Evolutionary conservation across 2,113 vertebrate genomes (phyloP), one percentile per base, ranked within the genome.

Genomic region (Phasianus colchicus): DNA sequence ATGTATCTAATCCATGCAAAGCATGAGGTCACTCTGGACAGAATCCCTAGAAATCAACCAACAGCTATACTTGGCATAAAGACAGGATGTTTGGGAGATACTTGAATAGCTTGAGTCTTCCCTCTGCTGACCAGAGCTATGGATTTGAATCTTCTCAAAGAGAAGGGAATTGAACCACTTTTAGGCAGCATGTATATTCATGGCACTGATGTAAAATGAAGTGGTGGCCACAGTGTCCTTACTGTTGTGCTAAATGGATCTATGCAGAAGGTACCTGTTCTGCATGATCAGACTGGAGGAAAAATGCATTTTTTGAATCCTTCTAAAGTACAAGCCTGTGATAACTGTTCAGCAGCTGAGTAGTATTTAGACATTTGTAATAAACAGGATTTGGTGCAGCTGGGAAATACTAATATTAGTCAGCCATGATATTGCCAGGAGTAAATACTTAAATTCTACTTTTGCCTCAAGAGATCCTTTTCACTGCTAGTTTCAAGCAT

Each of bases 381-480:
- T 4, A 75, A 74, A 42, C 11, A 66, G 20, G 12, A 47, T 25
- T 83, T 74, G 9, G 8, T 34, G 19, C 52, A 78, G 3, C 14
- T 87, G 32, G 47, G 52, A 86, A 95, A 9, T 6, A 38, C 58
- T 74, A 64, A n/a, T 64, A 60, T 82, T 79, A 91, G 67, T 8
- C 17, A 89, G 21, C 9, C 38, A 74, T 71, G n/a, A 81, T 67
- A 38, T 43, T 77, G 13, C 9, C 12, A 64, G 16, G 20, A 66
- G 36, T 8, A 82, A 24, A 73, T 57, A 6, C 9, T 43, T n/a
- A 29, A 90, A 38, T 93, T 86, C n/a, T 71, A 11, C 61, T 50
- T 86, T 42, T 47, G 8, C 34, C 21, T 81, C 29, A 42, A 13
- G 13, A 74, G 8, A 32, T 76, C 50, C 32, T 90, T 90, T 83